These are phyloP conservation scores for Clunio marinus DNA, from an alignment of 2,888 invertebrate species.

Conservation along the genomic window DNA sequence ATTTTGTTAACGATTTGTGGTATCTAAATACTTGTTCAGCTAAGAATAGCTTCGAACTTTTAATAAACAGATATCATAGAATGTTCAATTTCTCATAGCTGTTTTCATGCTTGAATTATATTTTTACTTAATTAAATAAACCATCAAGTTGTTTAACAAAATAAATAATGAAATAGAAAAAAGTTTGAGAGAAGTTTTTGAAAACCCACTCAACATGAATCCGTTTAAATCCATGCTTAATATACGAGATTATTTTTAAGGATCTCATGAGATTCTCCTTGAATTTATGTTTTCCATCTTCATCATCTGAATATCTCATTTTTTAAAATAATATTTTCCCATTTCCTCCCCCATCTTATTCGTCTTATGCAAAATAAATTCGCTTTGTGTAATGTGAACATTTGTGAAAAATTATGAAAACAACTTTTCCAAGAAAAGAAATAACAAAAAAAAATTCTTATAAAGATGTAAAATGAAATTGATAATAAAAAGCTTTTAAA, in stretches of 20 bases:
- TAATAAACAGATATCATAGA: too few species aligned
- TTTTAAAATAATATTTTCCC: slow-evolving; percentile 8
- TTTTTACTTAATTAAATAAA: slow-evolving; percentile 17
- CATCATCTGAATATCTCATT: slow-evolving; percentile 9
- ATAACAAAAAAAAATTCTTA: too few species aligned
- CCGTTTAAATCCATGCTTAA: neutral
- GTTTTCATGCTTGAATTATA: too few species aligned
- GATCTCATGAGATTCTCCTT: neutral
- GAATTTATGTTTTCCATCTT: neutral
- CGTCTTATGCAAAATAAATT: too few species aligned
- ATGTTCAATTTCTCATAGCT: neutral
- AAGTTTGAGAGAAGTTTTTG: neutral
- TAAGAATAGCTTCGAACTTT: too few species aligned
- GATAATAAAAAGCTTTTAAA: too few species aligned
- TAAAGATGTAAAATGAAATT: too few species aligned
- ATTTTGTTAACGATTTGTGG: neutral
- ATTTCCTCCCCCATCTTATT: neutral
- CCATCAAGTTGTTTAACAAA: neutral
- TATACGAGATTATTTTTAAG: neutral
- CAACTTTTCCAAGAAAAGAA: too few species aligned
- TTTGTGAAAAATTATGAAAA: too few species aligned
- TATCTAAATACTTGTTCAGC: too few species aligned
- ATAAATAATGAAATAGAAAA: neutral
- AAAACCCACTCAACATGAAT: too few species aligned
- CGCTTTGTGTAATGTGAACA: too few species aligned